Conservation (phyloP, 2,113 vertebrate genomes). For the Hippopotamus amphibius region DNA sequence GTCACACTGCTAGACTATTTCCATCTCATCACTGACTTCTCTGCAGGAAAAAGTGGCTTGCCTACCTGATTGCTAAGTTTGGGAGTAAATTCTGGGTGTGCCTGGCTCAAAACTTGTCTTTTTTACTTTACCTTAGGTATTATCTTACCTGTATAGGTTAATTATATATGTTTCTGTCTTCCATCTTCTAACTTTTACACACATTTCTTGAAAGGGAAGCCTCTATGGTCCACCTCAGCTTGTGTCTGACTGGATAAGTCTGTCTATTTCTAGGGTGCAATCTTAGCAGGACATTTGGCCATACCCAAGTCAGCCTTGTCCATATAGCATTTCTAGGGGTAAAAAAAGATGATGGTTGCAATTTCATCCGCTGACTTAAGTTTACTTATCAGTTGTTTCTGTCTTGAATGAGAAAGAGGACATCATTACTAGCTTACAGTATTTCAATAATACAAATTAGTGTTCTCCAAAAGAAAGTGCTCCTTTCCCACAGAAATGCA, state of each 20-base stretch:
- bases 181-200: not conserved
- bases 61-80: not conserved
- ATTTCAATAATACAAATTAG: not conserved
- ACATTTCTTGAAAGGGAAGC: not conserved
- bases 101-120: not conserved
- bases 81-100: not conserved
- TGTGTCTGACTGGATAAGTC: fast-evolving
- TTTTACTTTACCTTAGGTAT: not conserved
- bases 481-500: not conserved
- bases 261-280: not conserved
- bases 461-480: not conserved
- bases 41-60: not conserved
- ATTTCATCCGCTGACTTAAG: not conserved
- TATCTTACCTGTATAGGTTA: fast-evolving
- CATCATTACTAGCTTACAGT: not conserved
- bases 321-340: not conserved
- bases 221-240: not conserved
- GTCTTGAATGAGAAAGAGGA: not conserved
- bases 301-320: not conserved
- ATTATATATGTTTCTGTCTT: not conserved
- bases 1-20: not conserved
- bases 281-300: not conserved
- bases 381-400: not conserved
- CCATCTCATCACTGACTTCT: not conserved
- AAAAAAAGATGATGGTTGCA: not conserved